Evolutionary conservation across 2,113 vertebrate species (phyloP), one percentile per base, ranked within the genome.

Genomic region (Apistogramma diplotaenia): DNA sequence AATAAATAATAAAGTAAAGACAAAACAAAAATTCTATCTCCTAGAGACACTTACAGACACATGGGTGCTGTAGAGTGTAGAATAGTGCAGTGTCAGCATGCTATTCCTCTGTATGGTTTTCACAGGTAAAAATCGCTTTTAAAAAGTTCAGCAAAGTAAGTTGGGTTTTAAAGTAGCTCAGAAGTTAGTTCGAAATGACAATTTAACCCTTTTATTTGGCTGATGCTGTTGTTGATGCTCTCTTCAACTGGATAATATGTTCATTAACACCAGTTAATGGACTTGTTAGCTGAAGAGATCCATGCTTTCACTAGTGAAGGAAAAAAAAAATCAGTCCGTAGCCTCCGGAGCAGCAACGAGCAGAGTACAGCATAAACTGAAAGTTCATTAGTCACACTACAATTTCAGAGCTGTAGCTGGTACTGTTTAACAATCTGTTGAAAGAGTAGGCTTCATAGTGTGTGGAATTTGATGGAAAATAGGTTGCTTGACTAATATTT

Each of bases 341-440:
- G 49, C 61, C 6, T 58, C 6, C 60, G 6, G n/a, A 43, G 56
- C 9, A 31, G 65, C 37, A 71, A 58, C 31, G 27, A 78, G 19
- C 54, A 79, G 18, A 82, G 21, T 3, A 6, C 18, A 80, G 49
- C 8, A 49, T 70, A 56, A 76, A 29, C 59, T 43, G 65, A 8
- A n/a, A 60, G 51, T 54, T 70, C 67, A 75, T 88, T 79, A 80
- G 81, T 80, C 73, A 85, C 58, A 77, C 82, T 82, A 80, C 72
- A 58, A 51, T 76, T 67, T 81, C 62, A 75, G n/a, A 74, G 54
- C 46, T 78, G 53, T 10, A 59, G 49, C 54, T 46, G 19, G 43
- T 49, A n/a, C 51, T 27, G 29, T 81, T 77, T 74, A 49, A 71
- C 40, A 78, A 43, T 31, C 35, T 74, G 74, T 8, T 76, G 73